Conservation (phyloP, 2,797 vertebrate genomes). For the Sorex maritimensis region DNA sequence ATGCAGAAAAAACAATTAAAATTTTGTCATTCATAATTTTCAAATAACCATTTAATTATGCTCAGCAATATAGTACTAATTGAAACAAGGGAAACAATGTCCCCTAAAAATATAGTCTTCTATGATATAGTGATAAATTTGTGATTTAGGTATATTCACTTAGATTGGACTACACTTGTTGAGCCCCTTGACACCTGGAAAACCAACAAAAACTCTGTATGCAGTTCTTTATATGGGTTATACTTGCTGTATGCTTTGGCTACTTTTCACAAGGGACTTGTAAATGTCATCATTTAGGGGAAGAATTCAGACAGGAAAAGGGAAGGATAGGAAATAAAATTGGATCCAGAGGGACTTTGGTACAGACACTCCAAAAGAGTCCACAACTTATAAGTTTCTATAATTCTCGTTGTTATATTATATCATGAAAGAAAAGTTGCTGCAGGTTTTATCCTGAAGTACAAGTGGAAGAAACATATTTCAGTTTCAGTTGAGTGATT, state of each 20-base stretch:
- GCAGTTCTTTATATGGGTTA: neutral
- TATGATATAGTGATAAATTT: neutral
- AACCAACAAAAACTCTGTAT: neutral
- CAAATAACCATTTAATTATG: neutral
- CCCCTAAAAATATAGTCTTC: neutral
- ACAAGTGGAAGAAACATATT: neutral
- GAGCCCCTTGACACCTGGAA: neutral
- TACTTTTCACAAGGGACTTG: slow-evolving; percentile 30
- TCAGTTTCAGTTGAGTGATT: neutral
- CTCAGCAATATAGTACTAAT: neutral
- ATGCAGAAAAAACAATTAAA: neutral
- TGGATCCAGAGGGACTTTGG: slow-evolving; percentile 31
- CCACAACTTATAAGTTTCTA: neutral
- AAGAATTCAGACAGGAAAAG: neutral
- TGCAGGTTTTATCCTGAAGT: neutral
- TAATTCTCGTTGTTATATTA: slow-evolving; percentile 23
- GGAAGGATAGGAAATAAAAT: slow-evolving; percentile 53
- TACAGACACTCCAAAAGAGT: slow-evolving; percentile 26
- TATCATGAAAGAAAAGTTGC: slow-evolving; percentile 21
- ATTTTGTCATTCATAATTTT: slow-evolving; percentile 12
- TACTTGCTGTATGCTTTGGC: neutral
- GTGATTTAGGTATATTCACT: slow-evolving; percentile 4
- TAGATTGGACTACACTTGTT: neutral
- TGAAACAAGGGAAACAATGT: neutral
- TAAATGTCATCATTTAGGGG: slow-evolving; percentile 20